phyloP scores from a whole-genome alignment of 2,888 invertebrate species.

The Cephus rjabovi region DNA sequence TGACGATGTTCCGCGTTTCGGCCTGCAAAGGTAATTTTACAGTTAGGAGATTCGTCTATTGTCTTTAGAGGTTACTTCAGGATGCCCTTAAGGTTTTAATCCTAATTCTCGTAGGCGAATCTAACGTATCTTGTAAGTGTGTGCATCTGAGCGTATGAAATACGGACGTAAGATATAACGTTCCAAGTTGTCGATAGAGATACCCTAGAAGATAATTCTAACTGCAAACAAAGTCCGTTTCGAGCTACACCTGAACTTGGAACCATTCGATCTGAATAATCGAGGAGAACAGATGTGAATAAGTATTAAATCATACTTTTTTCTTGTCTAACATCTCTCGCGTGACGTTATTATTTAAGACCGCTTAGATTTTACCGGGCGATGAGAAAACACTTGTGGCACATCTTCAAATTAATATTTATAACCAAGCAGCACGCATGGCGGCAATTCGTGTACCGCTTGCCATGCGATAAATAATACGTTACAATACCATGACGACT shows the following conservation, averaged over 20 bases:
- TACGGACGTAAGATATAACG: neutral
- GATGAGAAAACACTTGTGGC: too few relatives aligned
- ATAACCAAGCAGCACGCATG: too few relatives aligned
- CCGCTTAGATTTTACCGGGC: too few relatives aligned
- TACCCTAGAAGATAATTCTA: neutral
- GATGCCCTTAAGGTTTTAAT: neutral
- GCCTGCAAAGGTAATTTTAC: slow-evolving; percentile 1
- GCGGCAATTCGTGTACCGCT: too few relatives aligned
- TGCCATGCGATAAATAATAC: too few relatives aligned
- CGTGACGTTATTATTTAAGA: neutral
- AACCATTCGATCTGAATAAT: neutral
- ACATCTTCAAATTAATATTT: too few relatives aligned
- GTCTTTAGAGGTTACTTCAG: neutral
- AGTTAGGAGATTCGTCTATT: slow-evolving; percentile 1
- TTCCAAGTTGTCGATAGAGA: neutral
- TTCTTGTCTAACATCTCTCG: neutral
- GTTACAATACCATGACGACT: too few relatives aligned
- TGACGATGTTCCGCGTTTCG: slow-evolving; percentile 19
- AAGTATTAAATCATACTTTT: neutral
- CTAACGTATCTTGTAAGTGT: neutral
- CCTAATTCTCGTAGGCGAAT: neutral
- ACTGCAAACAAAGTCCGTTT: neutral
- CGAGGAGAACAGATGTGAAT: neutral
- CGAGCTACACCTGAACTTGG: neutral
- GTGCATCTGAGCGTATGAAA: neutral